These are phyloP conservation scores for Drosophila jambulina DNA, from an alignment of 1,140 invertebrate genomes.

Conservation along the genomic window DNA sequence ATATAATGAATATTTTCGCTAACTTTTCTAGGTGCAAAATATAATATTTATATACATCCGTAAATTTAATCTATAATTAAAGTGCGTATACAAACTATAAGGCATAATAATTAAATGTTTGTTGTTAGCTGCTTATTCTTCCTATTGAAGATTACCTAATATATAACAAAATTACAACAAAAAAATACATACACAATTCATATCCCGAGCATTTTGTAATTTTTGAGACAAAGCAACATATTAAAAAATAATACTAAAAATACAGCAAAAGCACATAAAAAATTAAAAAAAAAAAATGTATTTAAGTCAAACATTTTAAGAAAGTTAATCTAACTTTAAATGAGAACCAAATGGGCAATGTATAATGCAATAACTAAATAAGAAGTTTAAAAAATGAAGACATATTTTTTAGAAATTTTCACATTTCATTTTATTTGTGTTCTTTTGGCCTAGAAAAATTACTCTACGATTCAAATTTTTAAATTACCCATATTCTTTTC, in stretches of 20 bases:
- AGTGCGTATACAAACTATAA: slow-evolving; percentile 46
- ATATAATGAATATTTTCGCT: slow-evolving; percentile 47
- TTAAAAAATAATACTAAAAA: slow-evolving; percentile 39
- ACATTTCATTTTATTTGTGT: slow-evolving; percentile 1
- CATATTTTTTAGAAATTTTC: background rate
- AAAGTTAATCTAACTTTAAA: slow-evolving; percentile 43
- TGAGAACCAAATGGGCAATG: slow-evolving; percentile 52
- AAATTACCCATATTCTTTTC: slow-evolving; percentile 9
- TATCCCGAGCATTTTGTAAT: slow-evolving; percentile 55
- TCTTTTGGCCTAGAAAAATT: slow-evolving; percentile 10
- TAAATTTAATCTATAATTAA: slow-evolving; percentile 51
- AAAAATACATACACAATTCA: slow-evolving; percentile 35
- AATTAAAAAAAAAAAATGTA: slow-evolving; percentile 12
- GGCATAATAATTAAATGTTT: slow-evolving; percentile 76
- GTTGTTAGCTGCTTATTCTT: slow-evolving; percentile 83
- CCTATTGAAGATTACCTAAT: slow-evolving; percentile 77
- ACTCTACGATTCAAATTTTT: background rate
- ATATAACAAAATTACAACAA: slow-evolving; percentile 10
- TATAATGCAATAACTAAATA: slow-evolving; percentile 49
- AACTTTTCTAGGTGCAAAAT: slow-evolving; percentile 54
- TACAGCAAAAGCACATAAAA: slow-evolving; percentile 14
- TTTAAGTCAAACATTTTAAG: slow-evolving; percentile 42
- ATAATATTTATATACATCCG: slow-evolving; percentile 57
- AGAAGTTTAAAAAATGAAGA: slow-evolving; percentile 8
- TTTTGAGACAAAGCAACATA: slow-evolving; percentile 48